These are phyloP conservation scores for Phymorhynchus buccinoides DNA, from an alignment of 1,140 invertebrate genomes.

Conservation along the genomic window DNA sequence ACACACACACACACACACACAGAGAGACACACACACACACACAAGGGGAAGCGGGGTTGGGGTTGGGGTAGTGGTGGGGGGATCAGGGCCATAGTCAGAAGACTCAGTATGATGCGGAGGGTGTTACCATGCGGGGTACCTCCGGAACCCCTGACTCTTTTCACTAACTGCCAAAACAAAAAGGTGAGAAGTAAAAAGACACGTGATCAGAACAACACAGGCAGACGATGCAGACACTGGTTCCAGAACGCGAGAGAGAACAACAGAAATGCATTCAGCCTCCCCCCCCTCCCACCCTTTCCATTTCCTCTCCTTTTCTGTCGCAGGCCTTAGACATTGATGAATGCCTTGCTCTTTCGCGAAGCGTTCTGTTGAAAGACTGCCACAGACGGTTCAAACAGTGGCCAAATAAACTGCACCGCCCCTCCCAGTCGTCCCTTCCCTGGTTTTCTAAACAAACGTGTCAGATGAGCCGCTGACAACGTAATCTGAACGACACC, in stretches of 20 bases:
- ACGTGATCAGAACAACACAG: too few relatives aligned
- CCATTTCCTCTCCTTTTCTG: too few relatives aligned
- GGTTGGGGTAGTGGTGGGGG: too few relatives aligned
- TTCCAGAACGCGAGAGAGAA: too few relatives aligned
- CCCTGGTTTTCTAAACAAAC: neutral
- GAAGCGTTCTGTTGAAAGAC: neutral
- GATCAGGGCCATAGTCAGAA: too few relatives aligned
- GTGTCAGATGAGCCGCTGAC: neutral
- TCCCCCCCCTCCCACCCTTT: neutral
- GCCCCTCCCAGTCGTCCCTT: too few relatives aligned
- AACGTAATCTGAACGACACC: neutral
- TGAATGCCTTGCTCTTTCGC: neutral
- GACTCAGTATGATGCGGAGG: too few relatives aligned
- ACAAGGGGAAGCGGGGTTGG: neutral
- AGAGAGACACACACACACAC: neutral
- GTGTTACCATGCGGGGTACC: too few relatives aligned
- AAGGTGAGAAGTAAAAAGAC: too few relatives aligned
- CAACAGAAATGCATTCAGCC: neutral
- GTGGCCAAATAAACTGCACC: conserved; percentile 6
- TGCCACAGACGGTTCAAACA: neutral
- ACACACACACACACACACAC: conserved; percentile 2
- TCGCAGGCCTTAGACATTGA: neutral
- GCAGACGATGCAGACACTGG: too few relatives aligned
- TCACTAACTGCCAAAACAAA: too few relatives aligned
- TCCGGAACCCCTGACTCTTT: too few relatives aligned